A percentile compares a stretch with the other conserved stretches of the same genome.
phyloP scores from a whole-genome alignment of 2,113 vertebrate species.

The Hypocryptadius cinnamomeus region DNA sequence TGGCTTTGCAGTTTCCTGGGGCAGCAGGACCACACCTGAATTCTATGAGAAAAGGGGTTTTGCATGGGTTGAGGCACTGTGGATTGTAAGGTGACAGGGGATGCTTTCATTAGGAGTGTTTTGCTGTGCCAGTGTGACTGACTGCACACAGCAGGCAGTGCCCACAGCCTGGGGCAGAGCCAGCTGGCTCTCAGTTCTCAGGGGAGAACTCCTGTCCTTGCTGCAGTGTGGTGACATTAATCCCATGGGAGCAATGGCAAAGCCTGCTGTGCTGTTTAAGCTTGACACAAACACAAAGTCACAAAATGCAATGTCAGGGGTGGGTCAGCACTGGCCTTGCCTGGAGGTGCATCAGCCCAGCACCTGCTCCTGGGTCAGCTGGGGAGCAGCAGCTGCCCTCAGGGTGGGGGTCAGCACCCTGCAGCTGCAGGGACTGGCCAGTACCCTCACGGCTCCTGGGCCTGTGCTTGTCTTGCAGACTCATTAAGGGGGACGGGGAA shows the following conservation, averaged over 20 bases:
- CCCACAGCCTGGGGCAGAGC: background rate
- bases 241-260: background rate
- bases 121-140: background rate
- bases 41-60: background rate
- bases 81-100: background rate
- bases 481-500: conserved; percentile 94
- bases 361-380: background rate
- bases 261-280: background rate
- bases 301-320: background rate
- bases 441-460: accelerated
- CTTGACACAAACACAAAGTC: background rate
- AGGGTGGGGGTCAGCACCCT: background rate
- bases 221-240: background rate
- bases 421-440: background rate
- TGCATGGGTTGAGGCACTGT: background rate
- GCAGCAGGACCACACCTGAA: background rate
- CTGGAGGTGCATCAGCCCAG: background rate
- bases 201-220: background rate
- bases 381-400: background rate
- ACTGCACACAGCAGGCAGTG: background rate
- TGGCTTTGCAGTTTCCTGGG: background rate
- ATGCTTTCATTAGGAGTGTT: background rate
- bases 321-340: background rate
- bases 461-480: conserved; percentile 65
- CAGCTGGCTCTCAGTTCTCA: background rate